These are phyloP conservation scores for Notarius lentiginosus DNA, from an alignment of 2,113 vertebrate species.

Conservation along the genomic window DNA sequence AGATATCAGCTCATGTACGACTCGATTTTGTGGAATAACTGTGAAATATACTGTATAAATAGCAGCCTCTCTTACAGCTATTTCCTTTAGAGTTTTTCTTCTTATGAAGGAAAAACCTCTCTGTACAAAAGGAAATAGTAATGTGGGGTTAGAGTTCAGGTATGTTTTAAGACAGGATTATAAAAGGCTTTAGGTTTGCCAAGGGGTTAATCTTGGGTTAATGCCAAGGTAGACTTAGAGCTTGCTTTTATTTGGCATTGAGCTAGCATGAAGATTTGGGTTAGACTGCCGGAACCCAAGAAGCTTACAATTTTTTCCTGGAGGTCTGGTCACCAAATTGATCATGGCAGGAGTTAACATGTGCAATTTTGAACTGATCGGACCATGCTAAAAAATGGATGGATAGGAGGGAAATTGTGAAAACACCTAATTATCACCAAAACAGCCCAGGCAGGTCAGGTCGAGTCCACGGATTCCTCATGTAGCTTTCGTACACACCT, in stretches of 20 bases:
- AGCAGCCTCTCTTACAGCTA: not conserved
- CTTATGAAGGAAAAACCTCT: not conserved
- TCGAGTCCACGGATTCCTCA: too few relatives aligned
- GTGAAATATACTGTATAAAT: not conserved
- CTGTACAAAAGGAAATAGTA: not conserved
- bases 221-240: not conserved
- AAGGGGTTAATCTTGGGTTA: not conserved
- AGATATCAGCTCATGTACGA: too few relatives aligned
- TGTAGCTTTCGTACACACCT: not conserved
- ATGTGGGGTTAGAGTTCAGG: not conserved
- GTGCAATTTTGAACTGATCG: too few relatives aligned
- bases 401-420: too few relatives aligned
- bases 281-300: not conserved
- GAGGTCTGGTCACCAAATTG: too few relatives aligned
- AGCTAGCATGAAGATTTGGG: not conserved
- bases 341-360: too few relatives aligned
- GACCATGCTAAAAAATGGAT: too few relatives aligned
- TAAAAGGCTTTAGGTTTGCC: not conserved
- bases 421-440: too few relatives aligned
- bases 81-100: not conserved
- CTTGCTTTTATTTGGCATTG: not conserved
- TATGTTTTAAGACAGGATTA: not conserved
- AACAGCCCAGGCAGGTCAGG: too few relatives aligned
- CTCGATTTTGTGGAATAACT: too few relatives aligned
- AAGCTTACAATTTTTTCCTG: not conserved